A percentile compares a stretch with the other conserved stretches of the same genome.
Evolutionary conservation across 2,888 invertebrate species (phyloP).

Genomic region (Apamea anceps): DNA sequence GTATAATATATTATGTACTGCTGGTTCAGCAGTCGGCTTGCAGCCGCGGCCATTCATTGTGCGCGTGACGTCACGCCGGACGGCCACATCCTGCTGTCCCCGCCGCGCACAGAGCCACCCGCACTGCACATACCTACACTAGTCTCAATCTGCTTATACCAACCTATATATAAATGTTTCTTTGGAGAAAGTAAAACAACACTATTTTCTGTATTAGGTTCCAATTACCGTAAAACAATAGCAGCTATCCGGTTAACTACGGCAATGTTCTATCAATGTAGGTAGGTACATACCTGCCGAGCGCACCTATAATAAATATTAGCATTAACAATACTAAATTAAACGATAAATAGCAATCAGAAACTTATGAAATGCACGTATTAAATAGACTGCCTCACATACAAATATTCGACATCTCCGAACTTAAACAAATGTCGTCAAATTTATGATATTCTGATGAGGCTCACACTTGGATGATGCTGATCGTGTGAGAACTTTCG

Average conservation of each 20-base stretch:
- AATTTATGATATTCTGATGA: not conserved
- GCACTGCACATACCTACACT: not conserved
- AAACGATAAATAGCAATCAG: not conserved
- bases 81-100: slow-evolving; percentile 33
- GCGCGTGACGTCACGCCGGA: slow-evolving; percentile 46
- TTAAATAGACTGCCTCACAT: not conserved
- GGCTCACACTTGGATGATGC: not conserved
- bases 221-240: not conserved
- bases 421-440: not conserved
- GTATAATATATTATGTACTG: not conserved
- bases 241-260: not conserved
- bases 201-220: not conserved
- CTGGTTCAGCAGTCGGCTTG: slow-evolving; percentile 8
- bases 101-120: not conserved
- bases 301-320: not conserved
- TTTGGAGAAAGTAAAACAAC: not conserved
- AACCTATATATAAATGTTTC: not conserved
- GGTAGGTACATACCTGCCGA: not conserved
- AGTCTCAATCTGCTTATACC: not conserved
- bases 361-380: not conserved
- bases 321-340: not conserved
- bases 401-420: too few relatives aligned
- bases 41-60: not conserved
- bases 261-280: not conserved
- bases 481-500: not conserved